Conservation (phyloP, 2,797 vertebrate genomes). For the Smutsia gigantea region DNA sequence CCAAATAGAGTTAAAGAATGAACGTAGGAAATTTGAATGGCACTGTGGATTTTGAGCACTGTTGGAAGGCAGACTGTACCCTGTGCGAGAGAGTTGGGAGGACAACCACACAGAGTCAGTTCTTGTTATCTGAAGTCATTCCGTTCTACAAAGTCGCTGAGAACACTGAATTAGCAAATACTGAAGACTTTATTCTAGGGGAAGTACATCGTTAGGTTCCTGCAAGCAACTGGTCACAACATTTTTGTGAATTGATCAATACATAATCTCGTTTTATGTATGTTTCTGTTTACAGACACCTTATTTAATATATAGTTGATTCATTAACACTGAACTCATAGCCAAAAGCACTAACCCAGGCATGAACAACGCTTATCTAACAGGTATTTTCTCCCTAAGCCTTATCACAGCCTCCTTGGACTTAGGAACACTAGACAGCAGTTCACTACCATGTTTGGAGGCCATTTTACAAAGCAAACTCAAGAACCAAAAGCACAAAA, state of each 20-base stretch:
- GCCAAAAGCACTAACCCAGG: not conserved
- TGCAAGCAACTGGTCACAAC: not conserved
- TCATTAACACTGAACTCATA: not conserved
- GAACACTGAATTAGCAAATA: not conserved
- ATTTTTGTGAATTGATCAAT: constrained; percentile 15
- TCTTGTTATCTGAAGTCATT: not conserved
- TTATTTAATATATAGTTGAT: not conserved
- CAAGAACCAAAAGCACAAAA: not conserved
- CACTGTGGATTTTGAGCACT: constrained; percentile 69
- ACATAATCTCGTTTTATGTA: not conserved
- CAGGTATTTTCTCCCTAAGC: not conserved
- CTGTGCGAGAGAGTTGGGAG: not conserved
- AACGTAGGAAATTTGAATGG: constrained; percentile 58
- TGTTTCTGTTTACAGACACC: constrained; percentile 5
- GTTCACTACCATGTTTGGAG: not conserved
- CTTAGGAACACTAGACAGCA: not conserved
- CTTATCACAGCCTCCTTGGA: not conserved
- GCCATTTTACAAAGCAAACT: not conserved
- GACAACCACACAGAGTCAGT: not conserved
- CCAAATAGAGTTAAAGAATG: constrained; percentile 47
- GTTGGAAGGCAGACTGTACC: constrained; percentile 55
- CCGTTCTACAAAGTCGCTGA: not conserved
- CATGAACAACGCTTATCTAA: not conserved
- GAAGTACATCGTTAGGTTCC: not conserved
- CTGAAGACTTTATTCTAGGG: not conserved